A percentile compares a stretch with the other conserved stretches of the same genome.
Evolutionary conservation across 2,888 invertebrate species (phyloP).

Genomic region (Adelognathus sp.): DNA sequence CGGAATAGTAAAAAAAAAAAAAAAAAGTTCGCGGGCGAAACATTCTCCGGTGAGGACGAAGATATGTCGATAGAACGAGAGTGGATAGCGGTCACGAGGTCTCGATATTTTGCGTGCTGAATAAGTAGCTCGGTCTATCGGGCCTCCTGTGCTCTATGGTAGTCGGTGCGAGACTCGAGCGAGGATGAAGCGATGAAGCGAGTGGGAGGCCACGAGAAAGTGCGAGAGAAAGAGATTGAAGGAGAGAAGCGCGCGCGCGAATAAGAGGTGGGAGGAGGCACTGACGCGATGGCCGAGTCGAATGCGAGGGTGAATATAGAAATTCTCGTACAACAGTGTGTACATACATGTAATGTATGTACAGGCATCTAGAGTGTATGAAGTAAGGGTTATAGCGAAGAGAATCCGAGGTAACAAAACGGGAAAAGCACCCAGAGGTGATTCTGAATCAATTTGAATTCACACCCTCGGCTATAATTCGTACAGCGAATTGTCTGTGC

Average conservation of each 20-base stretch:
- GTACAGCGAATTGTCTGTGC: constrained; percentile 11
- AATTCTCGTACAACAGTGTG: background rate
- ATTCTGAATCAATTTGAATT: constrained; percentile 7
- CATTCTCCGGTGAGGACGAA: too few relatives aligned
- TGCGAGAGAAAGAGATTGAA: constrained; percentile 5
- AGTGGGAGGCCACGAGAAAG: background rate
- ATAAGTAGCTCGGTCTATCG: background rate
- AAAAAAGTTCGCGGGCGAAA: background rate
- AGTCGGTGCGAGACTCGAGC: background rate
- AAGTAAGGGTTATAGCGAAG: background rate
- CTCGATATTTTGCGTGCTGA: background rate
- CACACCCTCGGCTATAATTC: constrained; percentile 4
- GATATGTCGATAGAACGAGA: background rate
- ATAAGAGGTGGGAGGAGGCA: background rate
- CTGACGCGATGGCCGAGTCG: constrained; percentile 20
- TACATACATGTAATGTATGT: background rate
- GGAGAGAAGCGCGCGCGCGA: constrained; percentile 16
- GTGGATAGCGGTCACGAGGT: constrained; percentile 11
- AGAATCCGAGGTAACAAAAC: background rate
- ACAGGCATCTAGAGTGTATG: background rate
- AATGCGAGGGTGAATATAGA: constrained; percentile 12
- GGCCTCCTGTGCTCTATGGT: background rate
- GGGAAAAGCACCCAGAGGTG: constrained; percentile 65
- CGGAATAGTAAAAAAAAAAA: background rate
- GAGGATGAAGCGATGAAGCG: background rate